Conservation (phyloP, 2,888 invertebrate genomes). For the Diloba caeruleocephala region DNA sequence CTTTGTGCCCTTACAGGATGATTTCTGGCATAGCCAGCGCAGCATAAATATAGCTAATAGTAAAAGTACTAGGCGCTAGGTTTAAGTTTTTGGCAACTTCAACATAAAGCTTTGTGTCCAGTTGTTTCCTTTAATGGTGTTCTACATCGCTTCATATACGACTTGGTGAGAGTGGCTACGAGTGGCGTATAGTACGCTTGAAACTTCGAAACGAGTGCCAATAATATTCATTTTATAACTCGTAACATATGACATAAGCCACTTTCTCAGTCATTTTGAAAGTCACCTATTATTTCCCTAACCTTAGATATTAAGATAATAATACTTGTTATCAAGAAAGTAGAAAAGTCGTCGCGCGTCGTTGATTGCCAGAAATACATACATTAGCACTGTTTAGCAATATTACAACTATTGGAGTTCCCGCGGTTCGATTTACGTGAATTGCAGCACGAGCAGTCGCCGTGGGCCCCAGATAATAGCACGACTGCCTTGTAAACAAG, state of each 20-base stretch:
- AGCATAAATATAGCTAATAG: too few relatives aligned
- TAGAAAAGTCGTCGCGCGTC: slow-evolving; percentile 45
- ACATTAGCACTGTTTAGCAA: slow-evolving; percentile 53
- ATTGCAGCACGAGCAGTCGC: slow-evolving; percentile 11
- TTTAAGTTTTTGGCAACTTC: too few relatives aligned
- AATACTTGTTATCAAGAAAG: slow-evolving; percentile 35
- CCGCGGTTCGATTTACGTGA: slow-evolving; percentile 20
- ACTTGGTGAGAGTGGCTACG: too few relatives aligned
- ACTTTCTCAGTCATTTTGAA: slow-evolving; percentile 15
- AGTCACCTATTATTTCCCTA: slow-evolving; percentile 19
- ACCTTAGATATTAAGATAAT: slow-evolving; percentile 29
- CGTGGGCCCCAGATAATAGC: slow-evolving; percentile 11
- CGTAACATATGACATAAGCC: slow-evolving; percentile 1
- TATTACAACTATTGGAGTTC: slow-evolving; percentile 27
- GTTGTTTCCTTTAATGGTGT: too few relatives aligned
- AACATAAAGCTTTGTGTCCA: too few relatives aligned
- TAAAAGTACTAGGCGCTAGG: too few relatives aligned
- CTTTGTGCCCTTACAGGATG: too few relatives aligned
- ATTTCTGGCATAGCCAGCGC: too few relatives aligned
- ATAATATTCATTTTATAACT: too few relatives aligned
- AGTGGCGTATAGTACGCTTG: too few relatives aligned
- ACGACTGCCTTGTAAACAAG: slow-evolving; percentile 29
- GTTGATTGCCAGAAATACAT: slow-evolving; percentile 59
- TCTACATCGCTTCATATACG: too few relatives aligned
- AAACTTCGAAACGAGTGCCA: too few relatives aligned